Evolutionary conservation across 2,113 vertebrate species (phyloP).

Genomic region (Marmota monax): DNA sequence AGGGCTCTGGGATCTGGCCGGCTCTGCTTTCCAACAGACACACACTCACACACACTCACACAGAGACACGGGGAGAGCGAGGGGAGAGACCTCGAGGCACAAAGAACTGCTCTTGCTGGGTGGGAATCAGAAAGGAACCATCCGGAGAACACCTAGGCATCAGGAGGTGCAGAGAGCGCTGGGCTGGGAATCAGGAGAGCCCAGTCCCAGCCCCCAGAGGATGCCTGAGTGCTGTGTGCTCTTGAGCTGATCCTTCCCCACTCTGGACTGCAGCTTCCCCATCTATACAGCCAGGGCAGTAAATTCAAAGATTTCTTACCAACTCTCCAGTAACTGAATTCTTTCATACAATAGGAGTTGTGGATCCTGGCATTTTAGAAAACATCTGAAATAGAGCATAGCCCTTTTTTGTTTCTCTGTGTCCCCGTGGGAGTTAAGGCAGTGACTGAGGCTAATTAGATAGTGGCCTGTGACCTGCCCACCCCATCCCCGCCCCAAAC

Average conservation of each 20-base stretch:
- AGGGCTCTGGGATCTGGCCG: constrained; percentile 75
- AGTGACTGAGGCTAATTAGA: neutral
- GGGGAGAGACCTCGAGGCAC: neutral
- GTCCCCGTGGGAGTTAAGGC: neutral
- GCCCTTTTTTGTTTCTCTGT: neutral
- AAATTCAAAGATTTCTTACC: neutral
- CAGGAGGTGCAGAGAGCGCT: neutral
- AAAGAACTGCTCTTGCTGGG: neutral
- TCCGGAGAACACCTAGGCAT: no score
- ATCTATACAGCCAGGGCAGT: rapidly evolving
- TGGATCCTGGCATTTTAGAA: neutral
- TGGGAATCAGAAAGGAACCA: neutral
- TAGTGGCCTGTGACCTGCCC: neutral
- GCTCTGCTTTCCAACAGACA: neutral
- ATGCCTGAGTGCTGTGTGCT: neutral
- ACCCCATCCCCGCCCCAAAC: no score
- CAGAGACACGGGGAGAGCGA: neutral
- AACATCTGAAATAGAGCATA: neutral
- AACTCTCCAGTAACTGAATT: neutral
- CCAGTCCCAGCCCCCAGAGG: no score
- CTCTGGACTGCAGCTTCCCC: neutral
- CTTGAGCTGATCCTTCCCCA: neutral
- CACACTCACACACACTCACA: no score
- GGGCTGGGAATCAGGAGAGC: neutral
- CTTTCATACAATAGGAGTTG: neutral